phyloP scores from a whole-genome alignment of 1,140 invertebrate genomes.

The Eupristina koningsbergeri region DNA sequence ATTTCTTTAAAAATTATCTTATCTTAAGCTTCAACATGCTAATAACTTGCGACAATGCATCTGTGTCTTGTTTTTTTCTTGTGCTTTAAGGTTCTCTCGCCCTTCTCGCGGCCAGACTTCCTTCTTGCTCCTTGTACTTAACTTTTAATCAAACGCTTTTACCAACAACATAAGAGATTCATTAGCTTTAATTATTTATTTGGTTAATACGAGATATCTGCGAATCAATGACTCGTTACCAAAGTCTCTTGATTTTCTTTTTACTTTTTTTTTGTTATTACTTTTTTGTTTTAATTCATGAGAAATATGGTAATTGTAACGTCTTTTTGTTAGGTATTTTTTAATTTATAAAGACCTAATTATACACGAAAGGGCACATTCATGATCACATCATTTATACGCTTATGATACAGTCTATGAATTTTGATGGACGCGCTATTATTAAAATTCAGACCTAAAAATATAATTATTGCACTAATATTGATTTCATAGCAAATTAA shows the following conservation, averaged over 20 bases:
- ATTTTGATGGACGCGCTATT: background rate
- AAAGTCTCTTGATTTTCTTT: too few relatives aligned
- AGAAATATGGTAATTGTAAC: too few relatives aligned
- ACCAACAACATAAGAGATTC: background rate
- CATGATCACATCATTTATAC: background rate
- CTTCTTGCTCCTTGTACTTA: background rate
- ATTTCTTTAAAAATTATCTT: constrained; percentile 1
- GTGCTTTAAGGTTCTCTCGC: constrained; percentile 28
- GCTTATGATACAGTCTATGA: constrained; percentile 25
- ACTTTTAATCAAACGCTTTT: background rate
- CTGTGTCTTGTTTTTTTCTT: constrained; percentile 42
- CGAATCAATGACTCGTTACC: too few relatives aligned
- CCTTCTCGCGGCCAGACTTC: constrained; percentile 23
- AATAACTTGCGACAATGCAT: constrained; percentile 46
- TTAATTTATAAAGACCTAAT: background rate
- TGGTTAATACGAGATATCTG: too few relatives aligned
- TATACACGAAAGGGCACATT: background rate
- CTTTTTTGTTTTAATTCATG: too few relatives aligned
- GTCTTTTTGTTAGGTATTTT: too few relatives aligned
- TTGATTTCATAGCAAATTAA: background rate
- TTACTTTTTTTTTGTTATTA: too few relatives aligned
- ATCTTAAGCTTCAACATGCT: constrained; percentile 42
- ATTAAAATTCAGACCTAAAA: constrained; percentile 1
- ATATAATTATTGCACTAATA: constrained; percentile 4
- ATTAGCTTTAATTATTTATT: too few relatives aligned